A percentile compares a stretch with the other conserved stretches of the same genome.
Evolutionary conservation across 1,140 invertebrate genomes (phyloP).

Genomic region (Andricus grossulariae): DNA sequence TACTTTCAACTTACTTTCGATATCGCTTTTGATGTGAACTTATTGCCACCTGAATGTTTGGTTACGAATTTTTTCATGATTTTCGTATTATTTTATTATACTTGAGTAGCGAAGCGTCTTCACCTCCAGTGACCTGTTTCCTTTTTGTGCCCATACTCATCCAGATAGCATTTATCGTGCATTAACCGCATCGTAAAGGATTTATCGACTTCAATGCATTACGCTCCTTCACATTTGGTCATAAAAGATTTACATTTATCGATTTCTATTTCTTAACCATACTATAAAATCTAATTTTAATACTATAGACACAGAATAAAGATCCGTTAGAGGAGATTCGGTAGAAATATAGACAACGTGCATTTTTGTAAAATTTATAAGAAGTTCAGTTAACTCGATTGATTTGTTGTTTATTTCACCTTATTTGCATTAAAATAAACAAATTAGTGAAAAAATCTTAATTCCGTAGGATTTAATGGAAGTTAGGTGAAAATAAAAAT

Average conservation of each 20-base stretch:
- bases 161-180: conserved; percentile 26
- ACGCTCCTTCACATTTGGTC: conserved; percentile 25
- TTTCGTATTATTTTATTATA: neutral
- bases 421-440: too few species aligned
- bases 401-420: too few species aligned
- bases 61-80: neutral
- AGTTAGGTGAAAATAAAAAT: too few species aligned
- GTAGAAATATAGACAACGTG: too few species aligned
- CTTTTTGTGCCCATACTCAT: conserved; percentile 7
- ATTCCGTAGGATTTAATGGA: too few species aligned
- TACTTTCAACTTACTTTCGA: too few species aligned
- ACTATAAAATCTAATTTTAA: neutral
- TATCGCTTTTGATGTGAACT: too few species aligned
- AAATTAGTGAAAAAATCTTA: too few species aligned
- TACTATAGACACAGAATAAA: neutral
- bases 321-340: neutral
- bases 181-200: conserved; percentile 29
- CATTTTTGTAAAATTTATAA: too few species aligned
- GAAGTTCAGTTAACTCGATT: too few species aligned
- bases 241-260: conserved; percentile 28
- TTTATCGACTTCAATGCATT: conserved; percentile 25
- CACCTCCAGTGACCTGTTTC: conserved; percentile 2
- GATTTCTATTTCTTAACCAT: conserved; percentile 9
- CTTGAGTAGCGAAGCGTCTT: neutral
- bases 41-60: too few species aligned